Evolutionary conservation across 2,113 vertebrate genomes (phyloP), one percentile per base, ranked within the genome.

Genomic region (Daubentonia madagascariensis): DNA sequence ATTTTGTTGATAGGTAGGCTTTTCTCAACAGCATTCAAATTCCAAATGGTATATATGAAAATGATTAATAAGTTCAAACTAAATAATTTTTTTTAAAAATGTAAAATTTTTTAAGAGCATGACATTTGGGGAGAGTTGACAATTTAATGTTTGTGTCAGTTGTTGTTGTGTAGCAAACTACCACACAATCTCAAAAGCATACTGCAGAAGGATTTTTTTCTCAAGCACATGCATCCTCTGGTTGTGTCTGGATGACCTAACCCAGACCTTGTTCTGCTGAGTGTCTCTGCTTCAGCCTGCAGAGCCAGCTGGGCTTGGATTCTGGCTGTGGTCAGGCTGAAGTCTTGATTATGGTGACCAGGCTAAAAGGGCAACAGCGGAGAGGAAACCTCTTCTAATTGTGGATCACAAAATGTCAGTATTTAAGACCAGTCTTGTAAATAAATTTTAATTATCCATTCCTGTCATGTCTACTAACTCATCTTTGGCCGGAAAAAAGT

Each of bases 41-140:
- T 16, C 14, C 48, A 30, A 9, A 73, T n/a, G 8, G 3, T 67
- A 61, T 28, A 61, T 35, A 63, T 43, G 0, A 72, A 84, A 83
- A 67, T 52, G 6, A n/a, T 78, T 84, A 67, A 75, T 70, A 86
- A 67, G 78, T 68, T 91, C 22, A 86, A 94, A 25, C 6, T 45
- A 57, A 43, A 1, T 25, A 81, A 57, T 25, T 48, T 45, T 89
- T 30, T 12, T 12, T 5, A 63, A 30, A 59, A 40, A 57, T 76
- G 8, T 1, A 54, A 40, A 4, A 7, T 22, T 48, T 23, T 72
- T n/a, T 35, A 83, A 59, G 23, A 35, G 8, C 30, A 61, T 54
- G 50, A 28, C 8, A 52, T 11, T 8, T 52, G 10, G 23, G 22
- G 52, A n/a, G 1, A 87, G 4, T 2, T 85, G 43, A 3, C 0